Percentiles rank a stretch among this genome's conserved stretches.
phyloP scores from a whole-genome alignment of 2,888 invertebrate species.

The Melieria omissa region DNA sequence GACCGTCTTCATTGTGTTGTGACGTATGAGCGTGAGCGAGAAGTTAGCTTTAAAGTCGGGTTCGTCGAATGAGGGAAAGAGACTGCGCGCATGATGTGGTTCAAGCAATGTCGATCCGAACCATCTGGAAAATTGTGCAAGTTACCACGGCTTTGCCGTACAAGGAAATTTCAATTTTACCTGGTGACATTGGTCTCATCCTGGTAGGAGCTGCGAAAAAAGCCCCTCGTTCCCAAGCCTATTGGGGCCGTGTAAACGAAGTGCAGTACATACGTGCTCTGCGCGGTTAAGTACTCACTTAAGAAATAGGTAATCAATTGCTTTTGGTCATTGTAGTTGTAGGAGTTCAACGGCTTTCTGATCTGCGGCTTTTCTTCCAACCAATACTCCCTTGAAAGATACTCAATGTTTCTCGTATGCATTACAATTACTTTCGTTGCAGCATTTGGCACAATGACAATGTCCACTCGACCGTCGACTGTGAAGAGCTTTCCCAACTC shows the following conservation, averaged over 20 bases:
- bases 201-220: conserved; percentile 67
- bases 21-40: conserved; percentile 66
- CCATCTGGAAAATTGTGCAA: conserved; percentile 63
- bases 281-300: conserved; percentile 53
- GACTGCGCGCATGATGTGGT: conserved; percentile 74
- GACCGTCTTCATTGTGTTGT: conserved; percentile 54
- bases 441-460: conserved; percentile 67
- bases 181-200: conserved; percentile 61
- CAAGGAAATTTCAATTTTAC: conserved; percentile 41
- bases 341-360: conserved; percentile 50
- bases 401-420: conserved; percentile 68
- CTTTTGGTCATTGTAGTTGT: conserved; percentile 52
- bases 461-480: conserved; percentile 64
- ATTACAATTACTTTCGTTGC: conserved; percentile 67
- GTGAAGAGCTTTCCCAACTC: conserved; percentile 55
- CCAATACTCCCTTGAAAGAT: conserved; percentile 49
- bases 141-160: neutral
- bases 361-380: conserved; percentile 19
- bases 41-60: conserved; percentile 78
- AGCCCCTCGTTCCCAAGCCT: conserved; percentile 69
- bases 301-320: conserved; percentile 67
- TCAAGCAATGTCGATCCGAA: conserved; percentile 78
- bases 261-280: conserved; percentile 65
- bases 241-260: conserved; percentile 69
- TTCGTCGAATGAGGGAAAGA: conserved; percentile 85